Conservation (phyloP, 1,140 invertebrate species). For the Drosophila pseudoobscura region DNA sequence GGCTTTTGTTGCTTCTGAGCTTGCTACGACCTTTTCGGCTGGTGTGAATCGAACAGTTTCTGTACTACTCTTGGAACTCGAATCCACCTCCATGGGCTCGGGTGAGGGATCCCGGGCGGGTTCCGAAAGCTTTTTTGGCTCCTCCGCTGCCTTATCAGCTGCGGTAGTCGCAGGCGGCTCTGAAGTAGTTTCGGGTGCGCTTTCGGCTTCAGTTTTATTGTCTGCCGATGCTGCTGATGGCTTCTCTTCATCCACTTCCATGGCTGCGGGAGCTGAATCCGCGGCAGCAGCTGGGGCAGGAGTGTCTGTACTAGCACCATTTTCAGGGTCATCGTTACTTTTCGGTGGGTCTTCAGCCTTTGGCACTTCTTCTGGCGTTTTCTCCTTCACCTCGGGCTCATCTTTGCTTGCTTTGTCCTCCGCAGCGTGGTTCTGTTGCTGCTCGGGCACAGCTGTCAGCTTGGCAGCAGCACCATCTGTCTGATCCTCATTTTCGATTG, state of each 20-base stretch:
- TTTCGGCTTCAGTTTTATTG: no score
- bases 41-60: constrained; percentile 43
- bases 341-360: constrained; percentile 43
- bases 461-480: constrained; percentile 46
- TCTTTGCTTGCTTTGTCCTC: constrained; percentile 45
- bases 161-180: constrained; percentile 24
- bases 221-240: constrained; percentile 1
- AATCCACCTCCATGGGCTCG: constrained; percentile 78
- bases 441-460: constrained; percentile 19
- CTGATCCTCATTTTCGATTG: constrained; percentile 46
- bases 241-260: constrained; percentile 62
- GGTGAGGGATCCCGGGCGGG: constrained; percentile 57
- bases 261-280: constrained; percentile 31
- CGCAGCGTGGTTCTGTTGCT: constrained; percentile 58
- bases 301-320: constrained; percentile 32
- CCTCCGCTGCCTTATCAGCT: constrained; percentile 33
- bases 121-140: constrained; percentile 39
- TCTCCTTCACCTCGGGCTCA: constrained; percentile 26
- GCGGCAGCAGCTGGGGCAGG: constrained; percentile 10
- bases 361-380: constrained; percentile 15
- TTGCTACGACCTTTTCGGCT: constrained; percentile 18
- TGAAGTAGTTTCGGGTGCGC: constrained; percentile 4
- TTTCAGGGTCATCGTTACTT: constrained; percentile 25
- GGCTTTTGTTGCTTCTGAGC: constrained; percentile 14
- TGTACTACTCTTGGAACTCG: constrained; percentile 60